Percentiles rank a stretch among this genome's conserved stretches.
Evolutionary conservation across 2,888 invertebrate species (phyloP).

Genomic region (Ophonus ardosiacus): DNA sequence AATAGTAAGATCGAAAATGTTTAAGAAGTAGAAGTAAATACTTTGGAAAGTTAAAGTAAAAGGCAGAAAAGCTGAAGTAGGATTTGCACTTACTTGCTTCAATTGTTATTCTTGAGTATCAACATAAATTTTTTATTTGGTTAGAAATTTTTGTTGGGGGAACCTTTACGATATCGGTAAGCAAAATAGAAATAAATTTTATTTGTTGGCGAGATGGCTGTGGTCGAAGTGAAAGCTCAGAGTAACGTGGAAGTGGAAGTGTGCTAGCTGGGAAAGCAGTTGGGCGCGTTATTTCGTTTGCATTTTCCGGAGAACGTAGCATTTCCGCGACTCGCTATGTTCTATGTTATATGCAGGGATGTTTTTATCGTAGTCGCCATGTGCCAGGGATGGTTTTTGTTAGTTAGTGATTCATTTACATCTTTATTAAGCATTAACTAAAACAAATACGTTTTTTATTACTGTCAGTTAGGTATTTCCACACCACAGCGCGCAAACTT

Average conservation of each 20-base stretch:
- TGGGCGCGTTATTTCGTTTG: constrained; percentile 42
- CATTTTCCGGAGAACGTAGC: constrained; percentile 39
- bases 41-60: background rate
- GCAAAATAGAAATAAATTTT: background rate
- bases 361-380: constrained; percentile 47
- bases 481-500: constrained; percentile 5
- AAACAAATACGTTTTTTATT: constrained; percentile 55
- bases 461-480: constrained; percentile 43
- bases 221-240: background rate
- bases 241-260: background rate
- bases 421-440: constrained; percentile 57
- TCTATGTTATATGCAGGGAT: constrained; percentile 19
- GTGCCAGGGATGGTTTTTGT: constrained; percentile 49
- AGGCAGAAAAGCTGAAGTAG: background rate
- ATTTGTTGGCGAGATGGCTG: background rate
- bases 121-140: background rate
- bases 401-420: constrained; percentile 58
- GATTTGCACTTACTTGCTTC: background rate
- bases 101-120: background rate
- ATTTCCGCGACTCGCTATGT: constrained; percentile 27
- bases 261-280: background rate
- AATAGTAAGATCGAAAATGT: background rate
- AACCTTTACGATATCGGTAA: background rate
- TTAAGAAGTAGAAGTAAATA: no score
- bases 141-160: background rate